phyloP scores from a whole-genome alignment of 2,888 invertebrate species.

The Caradrina kadenii region DNA sequence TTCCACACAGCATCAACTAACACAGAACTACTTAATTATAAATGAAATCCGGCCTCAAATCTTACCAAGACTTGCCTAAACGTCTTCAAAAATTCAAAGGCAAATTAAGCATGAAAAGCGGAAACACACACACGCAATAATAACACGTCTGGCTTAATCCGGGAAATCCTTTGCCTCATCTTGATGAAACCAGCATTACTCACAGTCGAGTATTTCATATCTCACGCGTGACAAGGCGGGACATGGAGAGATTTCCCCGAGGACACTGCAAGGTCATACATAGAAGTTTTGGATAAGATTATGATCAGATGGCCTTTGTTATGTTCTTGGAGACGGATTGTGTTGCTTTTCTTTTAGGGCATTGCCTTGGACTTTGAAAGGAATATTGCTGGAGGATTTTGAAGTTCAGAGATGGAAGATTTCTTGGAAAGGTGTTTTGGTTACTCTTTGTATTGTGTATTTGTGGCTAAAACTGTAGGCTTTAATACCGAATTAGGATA shows the following conservation, averaged over 20 bases:
- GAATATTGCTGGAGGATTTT: neutral
- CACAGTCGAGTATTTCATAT: constrained; percentile 66
- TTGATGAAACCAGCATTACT: constrained; percentile 61
- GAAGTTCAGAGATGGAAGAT: neutral
- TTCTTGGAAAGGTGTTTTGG: neutral
- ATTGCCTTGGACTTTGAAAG: neutral
- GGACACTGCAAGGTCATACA: constrained; percentile 69
- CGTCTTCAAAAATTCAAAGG: constrained; percentile 30
- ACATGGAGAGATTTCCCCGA: constrained; percentile 72
- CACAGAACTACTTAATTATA: neutral
- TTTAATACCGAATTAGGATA: neutral
- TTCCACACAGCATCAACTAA: neutral
- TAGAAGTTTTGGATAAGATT: constrained; percentile 57
- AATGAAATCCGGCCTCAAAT: constrained; percentile 26
- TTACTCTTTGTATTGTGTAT: neutral
- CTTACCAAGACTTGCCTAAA: constrained; percentile 2
- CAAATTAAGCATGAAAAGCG: constrained; percentile 37
- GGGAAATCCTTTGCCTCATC: constrained; percentile 60
- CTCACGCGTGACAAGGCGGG: constrained; percentile 64
- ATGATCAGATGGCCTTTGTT: constrained; percentile 57
- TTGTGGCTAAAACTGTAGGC: neutral
- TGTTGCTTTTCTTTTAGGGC: constrained; percentile 19
- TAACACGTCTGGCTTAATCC: constrained; percentile 55
- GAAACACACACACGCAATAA: constrained; percentile 48
- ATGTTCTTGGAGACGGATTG: constrained; percentile 23